These are phyloP conservation scores for Zosterops borbonicus DNA, from an alignment of 2,113 vertebrate species.

Conservation along the genomic window DNA sequence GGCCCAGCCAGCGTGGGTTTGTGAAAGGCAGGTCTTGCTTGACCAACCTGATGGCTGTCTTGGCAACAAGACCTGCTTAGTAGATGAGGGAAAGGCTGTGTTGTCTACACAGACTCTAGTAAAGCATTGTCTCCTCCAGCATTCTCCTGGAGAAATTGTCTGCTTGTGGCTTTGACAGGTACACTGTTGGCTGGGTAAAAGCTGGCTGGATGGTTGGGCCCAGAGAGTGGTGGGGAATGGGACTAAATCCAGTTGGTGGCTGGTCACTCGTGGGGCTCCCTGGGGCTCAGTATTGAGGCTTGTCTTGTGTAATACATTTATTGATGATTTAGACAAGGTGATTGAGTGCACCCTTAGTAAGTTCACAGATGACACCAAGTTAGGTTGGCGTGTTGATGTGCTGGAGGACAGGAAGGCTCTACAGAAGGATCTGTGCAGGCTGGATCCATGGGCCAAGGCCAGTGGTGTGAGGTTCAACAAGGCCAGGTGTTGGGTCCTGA, in stretches of 20 bases:
- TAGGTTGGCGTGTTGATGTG: background rate
- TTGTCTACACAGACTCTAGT: background rate
- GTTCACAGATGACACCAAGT: background rate
- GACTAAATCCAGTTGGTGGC: background rate
- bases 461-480: background rate
- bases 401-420: background rate
- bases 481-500: background rate
- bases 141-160: background rate
- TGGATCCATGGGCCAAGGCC: background rate
- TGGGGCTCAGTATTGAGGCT: background rate
- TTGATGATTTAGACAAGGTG: background rate
- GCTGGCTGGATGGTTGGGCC: background rate
- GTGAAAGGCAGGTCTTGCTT: background rate
- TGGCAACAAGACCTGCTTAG: background rate
- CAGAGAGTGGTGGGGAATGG: background rate
- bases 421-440: background rate
- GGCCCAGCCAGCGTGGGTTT: background rate
- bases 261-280: background rate
- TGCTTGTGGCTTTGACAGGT: background rate
- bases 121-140: background rate
- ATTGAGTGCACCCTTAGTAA: background rate
- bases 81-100: background rate
- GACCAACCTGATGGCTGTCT: background rate
- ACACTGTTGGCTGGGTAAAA: background rate
- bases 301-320: background rate